A percentile compares a stretch with the other conserved stretches of the same genome.
phyloP scores from a whole-genome alignment of 2,797 vertebrate species.

The Luscinia luscinia region DNA sequence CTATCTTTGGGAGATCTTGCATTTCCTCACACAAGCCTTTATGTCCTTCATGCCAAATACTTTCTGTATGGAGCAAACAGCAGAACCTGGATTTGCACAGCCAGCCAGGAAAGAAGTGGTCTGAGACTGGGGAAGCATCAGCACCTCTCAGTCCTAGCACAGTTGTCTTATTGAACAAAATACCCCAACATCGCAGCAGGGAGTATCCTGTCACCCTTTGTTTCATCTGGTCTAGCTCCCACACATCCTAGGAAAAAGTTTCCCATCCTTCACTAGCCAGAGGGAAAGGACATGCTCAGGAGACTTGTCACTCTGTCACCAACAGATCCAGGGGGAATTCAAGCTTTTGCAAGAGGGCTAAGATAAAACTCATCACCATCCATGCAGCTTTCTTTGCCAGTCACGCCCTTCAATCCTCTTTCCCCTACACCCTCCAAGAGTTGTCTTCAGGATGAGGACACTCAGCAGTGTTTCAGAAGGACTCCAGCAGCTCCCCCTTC shows the following conservation, averaged over 20 bases:
- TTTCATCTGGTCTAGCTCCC: background rate
- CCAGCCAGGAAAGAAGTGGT: background rate
- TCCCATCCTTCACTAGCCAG: background rate
- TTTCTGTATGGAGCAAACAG: background rate
- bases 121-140: background rate
- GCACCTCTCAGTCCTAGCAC: background rate
- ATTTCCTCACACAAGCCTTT: background rate
- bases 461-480: background rate
- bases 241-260: background rate
- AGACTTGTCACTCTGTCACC: background rate
- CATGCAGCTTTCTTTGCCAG: background rate
- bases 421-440: rapidly evolving
- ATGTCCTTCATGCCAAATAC: background rate
- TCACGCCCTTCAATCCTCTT: background rate
- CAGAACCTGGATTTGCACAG: background rate
- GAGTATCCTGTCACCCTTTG: background rate
- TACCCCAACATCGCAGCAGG: background rate
- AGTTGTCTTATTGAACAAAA: background rate
- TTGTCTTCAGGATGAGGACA: background rate
- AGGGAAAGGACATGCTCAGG: background rate
- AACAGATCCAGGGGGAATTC: background rate
- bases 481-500: background rate
- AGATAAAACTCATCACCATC: background rate
- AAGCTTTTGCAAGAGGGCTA: background rate
- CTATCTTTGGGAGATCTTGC: conserved; percentile 24